Evolutionary conservation across 1,140 invertebrate species (phyloP).

Genomic region (Eupristina koningsbergeri): DNA sequence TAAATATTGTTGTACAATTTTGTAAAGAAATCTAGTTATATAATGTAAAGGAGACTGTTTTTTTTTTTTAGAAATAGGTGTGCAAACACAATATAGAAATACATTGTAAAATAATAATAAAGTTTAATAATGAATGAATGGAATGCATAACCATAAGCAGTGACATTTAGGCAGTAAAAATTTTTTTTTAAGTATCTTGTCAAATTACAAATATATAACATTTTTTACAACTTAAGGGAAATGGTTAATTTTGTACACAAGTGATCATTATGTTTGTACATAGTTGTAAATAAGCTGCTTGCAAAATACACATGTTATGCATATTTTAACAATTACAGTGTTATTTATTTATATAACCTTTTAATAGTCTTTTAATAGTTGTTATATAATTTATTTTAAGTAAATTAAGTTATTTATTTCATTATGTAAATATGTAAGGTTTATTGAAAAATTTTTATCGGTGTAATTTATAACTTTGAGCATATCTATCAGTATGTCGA

Average conservation of each 20-base stretch:
- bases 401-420: neutral
- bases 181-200: constrained; percentile 35
- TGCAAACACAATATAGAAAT: constrained; percentile 24
- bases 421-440: neutral
- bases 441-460: neutral
- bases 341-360: constrained; percentile 31
- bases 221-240: constrained; percentile 49
- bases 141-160: constrained; percentile 37
- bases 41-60: constrained; percentile 48
- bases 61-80: constrained; percentile 45
- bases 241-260: constrained; percentile 38
- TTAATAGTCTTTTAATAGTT: constrained; percentile 21
- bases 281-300: constrained; percentile 49
- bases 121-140: constrained; percentile 30
- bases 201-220: constrained; percentile 41
- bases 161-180: constrained; percentile 15
- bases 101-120: constrained; percentile 28
- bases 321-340: constrained; percentile 42
- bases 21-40: constrained; percentile 49
- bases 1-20: constrained; percentile 49
- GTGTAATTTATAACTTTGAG: neutral
- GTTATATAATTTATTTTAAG: neutral
- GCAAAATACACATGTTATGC: constrained; percentile 46
- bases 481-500: no score
- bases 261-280: constrained; percentile 49